phyloP scores from a whole-genome alignment of 1,140 invertebrate genomes.

The Parapsyche elsis region DNA sequence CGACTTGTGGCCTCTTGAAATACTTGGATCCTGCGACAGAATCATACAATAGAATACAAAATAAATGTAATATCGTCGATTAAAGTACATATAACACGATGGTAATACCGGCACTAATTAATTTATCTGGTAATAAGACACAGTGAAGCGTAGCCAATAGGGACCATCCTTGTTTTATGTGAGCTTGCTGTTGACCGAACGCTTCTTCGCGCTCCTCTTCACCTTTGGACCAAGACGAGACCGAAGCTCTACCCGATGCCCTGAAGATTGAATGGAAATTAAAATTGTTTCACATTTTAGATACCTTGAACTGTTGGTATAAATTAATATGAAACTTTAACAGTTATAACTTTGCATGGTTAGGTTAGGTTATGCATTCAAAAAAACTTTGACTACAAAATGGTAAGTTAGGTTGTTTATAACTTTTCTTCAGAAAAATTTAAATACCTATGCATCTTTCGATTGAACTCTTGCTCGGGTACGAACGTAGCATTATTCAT shows the following conservation, averaged over 20 bases:
- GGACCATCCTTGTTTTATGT: constrained; percentile 97
- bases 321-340: too few relatives aligned
- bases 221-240: constrained; percentile 72
- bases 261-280: constrained; percentile 27
- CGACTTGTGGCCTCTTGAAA: constrained; percentile 94
- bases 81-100: too few relatives aligned
- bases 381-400: too few relatives aligned
- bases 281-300: too few relatives aligned
- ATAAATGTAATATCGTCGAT: not conserved
- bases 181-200: constrained; percentile 85
- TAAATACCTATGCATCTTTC: constrained; percentile 75
- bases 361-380: too few relatives aligned
- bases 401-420: too few relatives aligned
- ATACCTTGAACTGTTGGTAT: too few relatives aligned
- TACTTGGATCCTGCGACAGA: constrained; percentile 77
- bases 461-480: constrained; percentile 82
- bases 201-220: constrained; percentile 85
- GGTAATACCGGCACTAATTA: constrained; percentile 72
- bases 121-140: constrained; percentile 93
- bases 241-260: constrained; percentile 59
- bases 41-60: constrained; percentile 37
- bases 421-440: constrained; percentile 12
- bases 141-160: constrained; percentile 95
- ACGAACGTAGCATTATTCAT: constrained; percentile 97
- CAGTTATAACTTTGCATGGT: too few relatives aligned